Evolutionary conservation across 2,888 invertebrate genomes (phyloP), one percentile per base, ranked within the genome.

Genomic region (Lottia scabra): DNA sequence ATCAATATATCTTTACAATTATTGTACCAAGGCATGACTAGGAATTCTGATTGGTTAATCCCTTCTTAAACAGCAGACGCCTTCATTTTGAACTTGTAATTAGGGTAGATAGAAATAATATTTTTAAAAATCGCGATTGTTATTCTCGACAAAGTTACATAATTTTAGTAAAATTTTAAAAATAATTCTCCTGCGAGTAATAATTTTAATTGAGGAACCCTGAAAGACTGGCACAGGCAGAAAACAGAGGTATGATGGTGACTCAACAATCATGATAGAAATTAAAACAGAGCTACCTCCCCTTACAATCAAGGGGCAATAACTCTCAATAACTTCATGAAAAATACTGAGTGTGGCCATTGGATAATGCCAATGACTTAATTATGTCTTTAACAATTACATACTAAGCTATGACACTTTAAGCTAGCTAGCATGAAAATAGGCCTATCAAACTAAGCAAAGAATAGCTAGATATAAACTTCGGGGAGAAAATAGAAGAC

Each of bases 141-240:
- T 56, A 23, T 56, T 56, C 19, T 23, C 19, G 56, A 38, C 8
- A 38, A 38, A 56, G 56, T 23, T 56, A 56, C 19, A 56, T 56
- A 56, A 19, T 56, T 56, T 8, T 8, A 38, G 38, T 56, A 56
- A 19, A 56, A 56, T 56, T 56, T 38, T 56, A 56, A 56, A 56
- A 56, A 56, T 56, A 56, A 23, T 56, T 56, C 56, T 56, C 56
- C 56, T 56, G 56, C 19, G 10, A 56, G 38, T 38, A 38, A 10
- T 38, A 56, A 23, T 19, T 56, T 19, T 2, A 56, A 56, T 56
- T 19, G 19, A 23, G 56, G 56, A 23, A 56, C 56, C 56, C 56
- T 56, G 56, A 56, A 56, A 56, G 56, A 56, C 56, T 56, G 56
- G 23, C 56, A 23, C 56, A 56, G 56, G 56, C 56, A 56, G 56